Evolutionary conservation across 2,888 invertebrate genomes (phyloP), one percentile per base, ranked within the genome.

Genomic region (Platycheirus albimanus): DNA sequence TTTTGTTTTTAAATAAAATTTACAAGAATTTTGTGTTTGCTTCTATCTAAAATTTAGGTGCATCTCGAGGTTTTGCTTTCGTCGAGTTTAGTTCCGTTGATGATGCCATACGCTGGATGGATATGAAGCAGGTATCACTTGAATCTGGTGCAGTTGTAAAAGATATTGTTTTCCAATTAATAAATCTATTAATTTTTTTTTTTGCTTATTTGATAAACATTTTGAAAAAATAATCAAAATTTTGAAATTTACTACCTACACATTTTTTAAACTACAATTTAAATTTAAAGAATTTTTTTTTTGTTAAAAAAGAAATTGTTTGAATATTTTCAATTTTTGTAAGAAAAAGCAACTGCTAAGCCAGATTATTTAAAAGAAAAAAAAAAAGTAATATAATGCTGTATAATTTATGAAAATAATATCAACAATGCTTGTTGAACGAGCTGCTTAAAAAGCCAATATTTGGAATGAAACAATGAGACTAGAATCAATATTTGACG

Each of bases 51-150:
- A 93, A 93, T 97, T 97, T 94, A 96, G 97, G 97, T 94, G 94
- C 95, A 91, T 96, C 96, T 92, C 93, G 96, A 90, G 96, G 96
- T 90, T 96, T 96, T 93, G 96, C 95, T 91, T 96, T 96, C 94
- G 96, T 97, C 93, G 97, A 98, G 94, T 98, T 98, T 94, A 93
- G 94, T 92, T 95, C 95, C 91, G 94, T 95, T 91, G 94, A 94
- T 91, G 96, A 97, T 93, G 97, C 97, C 89, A 94, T 94, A 91
- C 94, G 94, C 91, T 97, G 97, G 96, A 97, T 97, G 96, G 96
- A 97, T 91, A 93, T 94, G 92, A 96, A 96, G 93, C 95, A 97
- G 90, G 90, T 90, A 90, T 88, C 90, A 87, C 87, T 87, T 86
- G 86, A 86, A 86, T 87, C 86, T 86, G 87, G 87, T 86, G 86